Percentiles rank a stretch among this genome's conserved stretches.
phyloP scores from a whole-genome alignment of 2,113 vertebrate species.

The Trogon surrucura region DNA sequence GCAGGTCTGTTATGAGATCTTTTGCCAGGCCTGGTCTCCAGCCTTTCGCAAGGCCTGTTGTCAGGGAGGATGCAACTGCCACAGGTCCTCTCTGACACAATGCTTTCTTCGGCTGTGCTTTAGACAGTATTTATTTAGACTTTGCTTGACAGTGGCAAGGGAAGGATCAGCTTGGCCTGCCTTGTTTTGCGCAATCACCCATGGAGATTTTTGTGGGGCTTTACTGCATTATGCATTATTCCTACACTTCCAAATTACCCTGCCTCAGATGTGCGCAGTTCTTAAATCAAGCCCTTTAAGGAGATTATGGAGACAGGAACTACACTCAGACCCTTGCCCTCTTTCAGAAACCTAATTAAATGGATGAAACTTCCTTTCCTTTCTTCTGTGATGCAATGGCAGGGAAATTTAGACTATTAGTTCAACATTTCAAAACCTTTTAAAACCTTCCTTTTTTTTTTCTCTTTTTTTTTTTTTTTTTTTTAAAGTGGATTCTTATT shows the following conservation, averaged over 20 bases:
- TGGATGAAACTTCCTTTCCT: background rate
- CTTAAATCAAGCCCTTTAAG: background rate
- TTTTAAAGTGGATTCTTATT: background rate
- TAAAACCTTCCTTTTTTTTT: background rate
- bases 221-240: background rate
- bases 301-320: background rate
- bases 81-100: background rate
- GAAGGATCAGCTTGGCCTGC: background rate
- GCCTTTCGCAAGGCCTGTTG: no score
- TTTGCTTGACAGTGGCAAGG: background rate
- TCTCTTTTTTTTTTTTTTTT: background rate
- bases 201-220: background rate
- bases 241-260: background rate
- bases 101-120: background rate
- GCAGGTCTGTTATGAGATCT: no score
- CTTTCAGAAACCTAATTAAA: background rate
- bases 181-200: background rate
- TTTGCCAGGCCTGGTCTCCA: no score
- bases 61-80: no score
- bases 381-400: background rate
- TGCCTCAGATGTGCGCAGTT: background rate
- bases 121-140: background rate
- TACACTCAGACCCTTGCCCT: background rate
- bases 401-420: background rate
- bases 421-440: background rate